Percentiles rank a stretch among this genome's conserved stretches.
Evolutionary conservation across 2,113 vertebrate species (phyloP).

Genomic region (Pseudonaja textilis): DNA sequence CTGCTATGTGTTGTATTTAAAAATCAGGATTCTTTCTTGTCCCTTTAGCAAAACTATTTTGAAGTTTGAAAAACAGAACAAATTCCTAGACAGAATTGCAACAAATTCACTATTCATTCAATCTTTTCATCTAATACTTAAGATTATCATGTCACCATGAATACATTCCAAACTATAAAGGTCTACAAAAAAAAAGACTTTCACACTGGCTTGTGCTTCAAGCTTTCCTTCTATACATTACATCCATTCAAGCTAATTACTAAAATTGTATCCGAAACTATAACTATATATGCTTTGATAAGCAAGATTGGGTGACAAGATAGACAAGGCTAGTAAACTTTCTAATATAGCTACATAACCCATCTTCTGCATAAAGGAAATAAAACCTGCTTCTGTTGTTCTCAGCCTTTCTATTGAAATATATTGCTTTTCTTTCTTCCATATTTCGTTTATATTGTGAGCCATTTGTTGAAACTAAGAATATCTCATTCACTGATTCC

Average conservation of each 20-base stretch:
- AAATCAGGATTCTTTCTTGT: conserved; percentile 20
- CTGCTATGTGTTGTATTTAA: conserved; percentile 3
- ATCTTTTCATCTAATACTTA: not conserved
- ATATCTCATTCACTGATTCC: not conserved
- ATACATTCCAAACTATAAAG: not conserved
- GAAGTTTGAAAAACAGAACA: not conserved
- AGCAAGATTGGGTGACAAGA: not conserved
- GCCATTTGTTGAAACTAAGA: not conserved
- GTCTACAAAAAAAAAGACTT: not conserved
- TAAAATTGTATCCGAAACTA: not conserved
- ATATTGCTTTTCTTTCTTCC: not conserved
- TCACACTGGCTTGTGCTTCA: not conserved
- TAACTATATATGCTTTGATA: not conserved
- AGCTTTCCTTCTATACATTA: not conserved
- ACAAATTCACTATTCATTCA: not conserved
- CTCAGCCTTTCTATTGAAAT: not conserved
- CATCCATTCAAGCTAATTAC: not conserved
- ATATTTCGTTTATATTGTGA: not conserved
- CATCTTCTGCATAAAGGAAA: not conserved
- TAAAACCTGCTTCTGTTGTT: not conserved
- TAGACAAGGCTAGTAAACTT: not conserved
- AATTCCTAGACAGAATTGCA: not conserved
- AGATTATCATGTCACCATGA: not conserved
- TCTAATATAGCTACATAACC: not conserved
- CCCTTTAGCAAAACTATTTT: conserved; percentile 3